phyloP scores from a whole-genome alignment of 2,113 vertebrate species.

The Dromiciops gliroides region DNA sequence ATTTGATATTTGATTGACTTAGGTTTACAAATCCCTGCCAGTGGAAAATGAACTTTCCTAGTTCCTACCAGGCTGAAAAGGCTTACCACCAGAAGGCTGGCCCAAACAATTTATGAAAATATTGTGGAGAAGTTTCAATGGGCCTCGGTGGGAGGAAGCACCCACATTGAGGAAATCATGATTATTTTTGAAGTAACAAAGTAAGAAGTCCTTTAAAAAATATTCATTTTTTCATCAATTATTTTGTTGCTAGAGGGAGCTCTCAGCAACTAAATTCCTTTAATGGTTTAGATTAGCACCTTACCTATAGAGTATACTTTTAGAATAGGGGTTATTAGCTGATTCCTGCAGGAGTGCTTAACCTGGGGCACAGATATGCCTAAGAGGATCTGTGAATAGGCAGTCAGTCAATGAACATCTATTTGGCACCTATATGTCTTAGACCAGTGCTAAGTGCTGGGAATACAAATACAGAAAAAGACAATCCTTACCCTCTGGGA shows the following conservation, averaged over 20 bases:
- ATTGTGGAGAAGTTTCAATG: not conserved
- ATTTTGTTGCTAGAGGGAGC: not conserved
- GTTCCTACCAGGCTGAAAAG: not conserved
- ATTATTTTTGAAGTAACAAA: not conserved
- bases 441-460: not conserved
- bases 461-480: not conserved
- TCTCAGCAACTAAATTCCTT: not conserved
- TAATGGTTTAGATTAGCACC: not conserved
- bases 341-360: not conserved
- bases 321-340: not conserved
- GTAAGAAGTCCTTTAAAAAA: not conserved
- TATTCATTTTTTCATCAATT: not conserved
- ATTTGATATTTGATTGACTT: not conserved
- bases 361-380: not conserved
- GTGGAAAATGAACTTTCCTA: not conserved
- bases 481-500: not conserved
- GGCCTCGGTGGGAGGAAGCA: not conserved
- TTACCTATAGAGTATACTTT: not conserved
- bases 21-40: not conserved
- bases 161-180: not conserved
- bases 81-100: not conserved
- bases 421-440: not conserved
- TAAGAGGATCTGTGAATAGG: not conserved
- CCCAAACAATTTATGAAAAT: not conserved
- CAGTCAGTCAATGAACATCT: not conserved